Evolutionary conservation across 2,113 vertebrate species (phyloP).

Genomic region (Labeo catla): DNA sequence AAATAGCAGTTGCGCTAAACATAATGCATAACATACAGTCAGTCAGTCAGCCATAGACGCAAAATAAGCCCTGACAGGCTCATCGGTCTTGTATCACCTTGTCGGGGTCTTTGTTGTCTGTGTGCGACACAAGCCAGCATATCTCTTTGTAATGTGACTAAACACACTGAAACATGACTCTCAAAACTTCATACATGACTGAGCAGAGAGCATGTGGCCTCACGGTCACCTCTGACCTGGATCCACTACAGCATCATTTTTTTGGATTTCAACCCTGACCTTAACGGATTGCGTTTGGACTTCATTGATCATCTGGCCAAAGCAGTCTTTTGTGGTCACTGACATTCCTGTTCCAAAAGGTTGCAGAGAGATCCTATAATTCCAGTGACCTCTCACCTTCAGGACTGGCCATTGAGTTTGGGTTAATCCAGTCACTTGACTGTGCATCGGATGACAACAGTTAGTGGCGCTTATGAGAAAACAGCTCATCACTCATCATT

Average conservation of each 20-base stretch:
- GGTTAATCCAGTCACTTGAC: background rate
- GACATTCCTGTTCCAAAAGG: constrained; percentile 33
- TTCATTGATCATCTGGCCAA: constrained; percentile 40
- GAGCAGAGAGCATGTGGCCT: constrained; percentile 45
- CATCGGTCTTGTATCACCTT: background rate
- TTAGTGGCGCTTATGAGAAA: background rate
- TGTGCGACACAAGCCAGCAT: constrained; percentile 41
- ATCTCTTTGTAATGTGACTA: constrained; percentile 38
- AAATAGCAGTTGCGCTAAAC: background rate
- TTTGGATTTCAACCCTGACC: constrained; percentile 25
- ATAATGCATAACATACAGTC: background rate
- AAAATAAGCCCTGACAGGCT: background rate
- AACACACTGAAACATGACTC: constrained; percentile 35
- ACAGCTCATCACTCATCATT: constrained; percentile 18
- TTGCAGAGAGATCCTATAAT: constrained; percentile 26
- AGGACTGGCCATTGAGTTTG: constrained; percentile 17
- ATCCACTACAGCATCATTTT: constrained; percentile 24
- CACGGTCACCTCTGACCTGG: constrained; percentile 49
- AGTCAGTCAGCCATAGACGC: background rate
- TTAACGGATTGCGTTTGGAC: constrained; percentile 28
- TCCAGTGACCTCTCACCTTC: constrained; percentile 32
- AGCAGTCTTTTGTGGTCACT: constrained; percentile 23
- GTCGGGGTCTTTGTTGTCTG: background rate
- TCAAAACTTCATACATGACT: constrained; percentile 46
- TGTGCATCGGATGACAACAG: background rate